A percentile compares a stretch with the other conserved stretches of the same genome.
Evolutionary conservation across 2,888 invertebrate genomes (phyloP).

Genomic region (Nineta flava): DNA sequence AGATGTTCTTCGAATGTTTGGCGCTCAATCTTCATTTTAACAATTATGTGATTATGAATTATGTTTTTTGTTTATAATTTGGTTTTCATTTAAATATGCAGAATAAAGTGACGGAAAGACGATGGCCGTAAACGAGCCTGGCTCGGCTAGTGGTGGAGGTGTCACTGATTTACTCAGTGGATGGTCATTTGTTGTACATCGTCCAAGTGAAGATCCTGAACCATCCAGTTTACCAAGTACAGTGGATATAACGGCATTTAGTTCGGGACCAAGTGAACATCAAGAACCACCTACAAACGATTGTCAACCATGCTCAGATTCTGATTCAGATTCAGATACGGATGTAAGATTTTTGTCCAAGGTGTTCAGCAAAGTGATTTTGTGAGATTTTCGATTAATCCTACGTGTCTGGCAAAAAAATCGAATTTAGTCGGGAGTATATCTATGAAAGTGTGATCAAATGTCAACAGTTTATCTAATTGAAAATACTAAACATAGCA

Average conservation of each 20-base stretch:
- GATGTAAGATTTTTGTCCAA: conserved; percentile 25
- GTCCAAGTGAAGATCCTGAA: conserved; percentile 42
- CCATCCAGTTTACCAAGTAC: conserved; percentile 46
- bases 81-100: not conserved
- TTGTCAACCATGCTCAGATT: conserved; percentile 29
- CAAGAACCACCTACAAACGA: conserved; percentile 18
- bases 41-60: too few species aligned
- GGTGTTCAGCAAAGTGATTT: too few species aligned
- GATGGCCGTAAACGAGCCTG: conserved; percentile 28
- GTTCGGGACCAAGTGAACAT: conserved; percentile 27
- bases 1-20: not conserved
- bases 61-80: too few species aligned
- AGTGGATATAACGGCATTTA: conserved; percentile 49
- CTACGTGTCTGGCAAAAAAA: too few species aligned
- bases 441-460: too few species aligned
- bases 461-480: too few species aligned
- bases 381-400: too few species aligned
- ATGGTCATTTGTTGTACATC: conserved; percentile 40
- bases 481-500: too few species aligned
- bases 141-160: conserved; percentile 15
- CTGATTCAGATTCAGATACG: conserved; percentile 39
- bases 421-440: too few species aligned
- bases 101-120: not conserved
- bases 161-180: conserved; percentile 28
- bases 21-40: not conserved